These are phyloP conservation scores for Thereva nobilitata DNA, from an alignment of 2,888 invertebrate genomes.

Conservation along the genomic window DNA sequence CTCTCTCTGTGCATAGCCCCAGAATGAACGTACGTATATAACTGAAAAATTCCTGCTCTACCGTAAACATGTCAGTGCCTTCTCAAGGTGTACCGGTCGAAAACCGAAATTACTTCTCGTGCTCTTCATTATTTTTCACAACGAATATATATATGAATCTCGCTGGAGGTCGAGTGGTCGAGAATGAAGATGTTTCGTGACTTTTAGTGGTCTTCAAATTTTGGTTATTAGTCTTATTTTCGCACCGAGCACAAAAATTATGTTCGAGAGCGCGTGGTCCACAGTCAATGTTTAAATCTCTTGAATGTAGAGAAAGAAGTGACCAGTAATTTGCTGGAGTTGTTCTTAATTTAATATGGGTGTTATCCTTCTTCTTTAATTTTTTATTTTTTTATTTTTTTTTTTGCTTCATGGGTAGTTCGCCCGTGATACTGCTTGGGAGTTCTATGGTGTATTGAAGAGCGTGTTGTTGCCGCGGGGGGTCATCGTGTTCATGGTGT, in stretches of 20 bases:
- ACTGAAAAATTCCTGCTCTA: too few relatives aligned
- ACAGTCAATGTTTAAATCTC: background rate
- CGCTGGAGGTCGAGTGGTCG: conserved; percentile 47
- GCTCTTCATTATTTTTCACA: background rate
- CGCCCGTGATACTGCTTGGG: too few relatives aligned
- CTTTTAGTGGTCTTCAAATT: conserved; percentile 43
- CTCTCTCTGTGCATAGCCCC: too few relatives aligned
- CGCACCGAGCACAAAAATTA: conserved; percentile 42
- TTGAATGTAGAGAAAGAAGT: conserved; percentile 3
- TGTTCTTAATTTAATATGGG: conserved; percentile 32
- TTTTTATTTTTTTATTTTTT: conserved; percentile 23
- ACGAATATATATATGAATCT: conserved; percentile 20
- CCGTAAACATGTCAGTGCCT: too few relatives aligned
- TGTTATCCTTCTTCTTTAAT: conserved; percentile 10
- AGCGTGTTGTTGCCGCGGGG: conserved; percentile 33
- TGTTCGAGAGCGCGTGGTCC: conserved; percentile 32
- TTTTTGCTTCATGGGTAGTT: conserved; percentile 5
- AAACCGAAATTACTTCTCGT: background rate
- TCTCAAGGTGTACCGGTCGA: too few relatives aligned
- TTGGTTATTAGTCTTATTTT: conserved; percentile 45
- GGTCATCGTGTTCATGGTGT: conserved; percentile 26
- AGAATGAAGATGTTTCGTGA: conserved; percentile 58
- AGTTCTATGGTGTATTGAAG: conserved; percentile 2
- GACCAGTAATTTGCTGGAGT: conserved; percentile 22
- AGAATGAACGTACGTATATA: too few relatives aligned